Base-by-base conservation (phyloP, 2,888 invertebrate species). In the Conops quadrifasciatus region DNA sequence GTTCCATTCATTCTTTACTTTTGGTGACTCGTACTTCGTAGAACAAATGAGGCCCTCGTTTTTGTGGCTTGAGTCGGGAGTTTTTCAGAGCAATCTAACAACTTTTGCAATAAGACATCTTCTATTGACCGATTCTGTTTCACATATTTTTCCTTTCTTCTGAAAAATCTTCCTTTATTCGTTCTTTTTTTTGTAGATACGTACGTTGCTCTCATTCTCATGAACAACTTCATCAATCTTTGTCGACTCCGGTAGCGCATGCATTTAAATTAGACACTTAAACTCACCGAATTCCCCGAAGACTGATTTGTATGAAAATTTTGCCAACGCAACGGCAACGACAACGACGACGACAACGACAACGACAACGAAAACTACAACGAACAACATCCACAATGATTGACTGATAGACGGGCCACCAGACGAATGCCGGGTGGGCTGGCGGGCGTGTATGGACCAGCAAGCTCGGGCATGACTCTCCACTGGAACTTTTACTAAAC, bases 201-300 rank as follows among this genome's bases (percentile, higher is more conserved):
- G n/a, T n/a, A n/a, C n/a, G n/a, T n/a, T n/a, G n/a, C n/a, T n/a
- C n/a, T n/a, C n/a, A n/a, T n/a, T n/a, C n/a, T n/a, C n/a, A n/a
- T n/a, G 9, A 36, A 36, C 11, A 51, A 51, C 30, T 68, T 36
- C 68, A 68, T 68, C 68, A 68, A 68, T 68, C 60, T 68, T 60
- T 60, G 68, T 68, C 68, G 2, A 72, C 67, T 67, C 60, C 74
- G 45, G 43, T 56, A 36, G 68, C 62, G 77, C 77, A 80, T 80
- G 79, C 78, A 80, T 80, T 78, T 79, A 80, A 80, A 80, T 79
- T 80, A 79, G 77, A 80, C 78, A 80, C 78, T 79, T 80, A 77
- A 76, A 73, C 71, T 71, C 62, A 68, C 45, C 49, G 45, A 43
- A 60, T 60, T 68, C 68, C 68, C 68, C 36, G 16, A n/a, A 28